phyloP scores from a whole-genome alignment of 2,888 invertebrate genomes.

The Cheilosia vulpina region DNA sequence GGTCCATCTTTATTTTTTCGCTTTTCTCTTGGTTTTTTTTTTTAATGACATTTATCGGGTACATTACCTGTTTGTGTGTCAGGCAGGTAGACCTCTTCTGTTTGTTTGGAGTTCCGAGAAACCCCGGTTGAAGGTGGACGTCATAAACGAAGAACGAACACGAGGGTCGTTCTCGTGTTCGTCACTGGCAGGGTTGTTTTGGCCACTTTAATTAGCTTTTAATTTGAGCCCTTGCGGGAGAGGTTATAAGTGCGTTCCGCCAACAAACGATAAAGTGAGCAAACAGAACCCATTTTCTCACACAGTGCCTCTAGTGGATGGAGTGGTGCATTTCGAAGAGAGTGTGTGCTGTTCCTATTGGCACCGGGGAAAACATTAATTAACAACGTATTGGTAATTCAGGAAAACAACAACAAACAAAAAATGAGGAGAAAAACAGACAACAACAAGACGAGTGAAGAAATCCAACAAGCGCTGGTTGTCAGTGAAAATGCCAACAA shows the following conservation, averaged over 20 bases:
- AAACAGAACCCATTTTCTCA: constrained; percentile 59
- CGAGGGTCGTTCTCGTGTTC: constrained; percentile 10
- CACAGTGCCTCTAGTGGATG: background rate
- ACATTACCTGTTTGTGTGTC: constrained; percentile 66
- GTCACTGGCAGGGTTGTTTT: constrained; percentile 33
- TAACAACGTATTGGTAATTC: constrained; percentile 69
- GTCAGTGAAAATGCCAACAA: constrained; percentile 59
- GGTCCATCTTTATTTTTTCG: background rate
- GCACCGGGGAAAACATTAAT: constrained; percentile 70
- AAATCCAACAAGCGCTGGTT: constrained; percentile 61
- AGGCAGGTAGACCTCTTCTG: constrained; percentile 60
- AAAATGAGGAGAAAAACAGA: background rate
- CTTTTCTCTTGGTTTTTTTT: background rate
- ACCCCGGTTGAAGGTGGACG: constrained; percentile 62
- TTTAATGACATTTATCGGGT: constrained; percentile 71
- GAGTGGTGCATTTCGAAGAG: constrained; percentile 24
- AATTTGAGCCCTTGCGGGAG: constrained; percentile 60
- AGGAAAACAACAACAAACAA: background rate
- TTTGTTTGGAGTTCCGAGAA: constrained; percentile 60
- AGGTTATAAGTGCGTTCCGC: constrained; percentile 56
- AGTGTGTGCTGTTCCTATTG: constrained; percentile 61
- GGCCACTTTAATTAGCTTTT: constrained; percentile 68
- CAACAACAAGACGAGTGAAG: constrained; percentile 40
- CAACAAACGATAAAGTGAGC: constrained; percentile 67
- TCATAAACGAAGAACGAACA: constrained; percentile 26